Base-by-base conservation (phyloP, 2,797 vertebrate species). In the Taeniopygia guttata region DNA sequence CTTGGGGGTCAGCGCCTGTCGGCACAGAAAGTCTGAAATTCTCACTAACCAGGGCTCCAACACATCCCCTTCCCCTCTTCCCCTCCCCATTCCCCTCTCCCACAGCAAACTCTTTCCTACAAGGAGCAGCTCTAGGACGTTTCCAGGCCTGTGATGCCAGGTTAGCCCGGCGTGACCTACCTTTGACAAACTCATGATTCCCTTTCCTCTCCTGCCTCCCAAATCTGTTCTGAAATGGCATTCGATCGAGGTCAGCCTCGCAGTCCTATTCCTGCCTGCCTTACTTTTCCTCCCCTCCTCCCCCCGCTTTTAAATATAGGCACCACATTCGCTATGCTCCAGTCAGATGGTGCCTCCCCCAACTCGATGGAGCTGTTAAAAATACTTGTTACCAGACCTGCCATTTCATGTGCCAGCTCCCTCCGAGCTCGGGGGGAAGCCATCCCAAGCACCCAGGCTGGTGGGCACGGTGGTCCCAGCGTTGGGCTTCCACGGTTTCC, bases 331-430 rank as follows among this genome's bases (percentile, higher is more conserved):
- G 67, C 86, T 96, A 25, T 91, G 63, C 93, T 86, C 91, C 91
- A 96, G 96, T 96, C 96, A 96, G 95, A 95, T 96, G 96, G 95
- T 96, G 95, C 96, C 96, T 96, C 96, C 96, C 93, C 91, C 96
- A 96, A 86, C 94, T 94, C n/a, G 26, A 72, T 42, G 43, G 93
- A 96, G 91, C 43, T 96, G 96, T 96, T 96, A 96, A 95, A 96
- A 96, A 96, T 96, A 96, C 93, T 94, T 75, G 83, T 79, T 94
- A 89, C 91, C 96, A 96, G 95, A 94, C 88, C 96, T 95, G 93
- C 96, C 93, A 91, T 95, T 94, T 90, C 93, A 87, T 95, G 94
- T 95, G 91, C 94, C 91, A 91, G 93, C 91, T 94, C 84, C 73
- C 84, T 92, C 79, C 1, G 0, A 91, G 84, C 43, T 3, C 2